phyloP scores from a whole-genome alignment of 1,140 invertebrate genomes.

The Brachionus angularis region DNA sequence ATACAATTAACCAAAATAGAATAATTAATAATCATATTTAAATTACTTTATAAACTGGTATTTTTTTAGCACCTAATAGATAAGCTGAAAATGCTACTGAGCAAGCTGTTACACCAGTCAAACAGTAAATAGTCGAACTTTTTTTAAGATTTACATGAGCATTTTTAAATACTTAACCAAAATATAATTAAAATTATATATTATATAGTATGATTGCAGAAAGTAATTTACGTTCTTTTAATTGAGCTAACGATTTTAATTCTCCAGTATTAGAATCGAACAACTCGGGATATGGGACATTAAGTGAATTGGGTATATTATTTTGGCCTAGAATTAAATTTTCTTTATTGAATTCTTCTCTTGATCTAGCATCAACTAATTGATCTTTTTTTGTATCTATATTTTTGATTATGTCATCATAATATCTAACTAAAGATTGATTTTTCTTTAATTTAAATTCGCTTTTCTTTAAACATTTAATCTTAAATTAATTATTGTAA shows the following conservation, averaged over 20 bases:
- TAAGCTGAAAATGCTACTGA: conserved; percentile 6
- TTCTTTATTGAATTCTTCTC: background rate
- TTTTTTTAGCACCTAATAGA: conserved; percentile 23
- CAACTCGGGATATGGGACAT: conserved; percentile 37
- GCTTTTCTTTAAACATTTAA: background rate
- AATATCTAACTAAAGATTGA: background rate
- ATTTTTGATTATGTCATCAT: conserved; percentile 6
- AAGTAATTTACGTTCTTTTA: background rate
- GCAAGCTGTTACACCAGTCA: conserved; percentile 28
- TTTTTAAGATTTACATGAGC: conserved; percentile 11
- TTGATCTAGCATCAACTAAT: conserved; percentile 5
- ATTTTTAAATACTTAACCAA: conserved; percentile 17
- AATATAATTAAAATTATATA: background rate
- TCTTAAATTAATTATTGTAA: too few relatives aligned
- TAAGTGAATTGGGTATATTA: conserved; percentile 12
- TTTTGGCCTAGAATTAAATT: background rate
- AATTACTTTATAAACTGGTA: conserved; percentile 26
- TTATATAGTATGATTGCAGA: too few relatives aligned
- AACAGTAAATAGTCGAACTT: background rate
- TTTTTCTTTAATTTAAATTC: conserved; percentile 23
- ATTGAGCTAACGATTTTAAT: background rate
- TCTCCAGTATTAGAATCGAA: conserved; percentile 7
- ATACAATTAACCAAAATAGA: background rate
- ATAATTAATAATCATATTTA: background rate
- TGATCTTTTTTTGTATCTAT: background rate